phyloP scores from a whole-genome alignment of 23 tunicate genomes.

The Trididemnum miniatum region DNA sequence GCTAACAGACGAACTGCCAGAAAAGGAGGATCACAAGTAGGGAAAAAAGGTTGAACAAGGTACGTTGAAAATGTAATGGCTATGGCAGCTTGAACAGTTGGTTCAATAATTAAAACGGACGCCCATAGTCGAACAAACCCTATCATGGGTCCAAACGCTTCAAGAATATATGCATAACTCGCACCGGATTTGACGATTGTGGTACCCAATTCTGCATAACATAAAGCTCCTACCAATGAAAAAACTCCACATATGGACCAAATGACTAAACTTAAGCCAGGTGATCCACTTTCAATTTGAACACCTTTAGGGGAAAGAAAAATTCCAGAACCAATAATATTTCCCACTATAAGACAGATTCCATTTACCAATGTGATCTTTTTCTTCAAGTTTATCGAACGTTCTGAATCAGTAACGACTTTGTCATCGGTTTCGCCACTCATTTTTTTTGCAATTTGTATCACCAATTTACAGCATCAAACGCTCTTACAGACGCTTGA shows the following conservation, averaged over 20 bases:
- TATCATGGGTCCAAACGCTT: conserved; percentile 91
- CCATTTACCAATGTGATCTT: conserved; percentile 76
- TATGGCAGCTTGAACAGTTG: conserved; percentile 91
- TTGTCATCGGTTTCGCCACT: too few relatives aligned
- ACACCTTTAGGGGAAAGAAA: conserved; percentile 93
- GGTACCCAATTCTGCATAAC: conserved; percentile 99
- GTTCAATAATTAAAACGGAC: conserved; percentile 93
- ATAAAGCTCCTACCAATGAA: conserved; percentile 90
- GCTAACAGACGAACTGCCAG: conserved; percentile 83
- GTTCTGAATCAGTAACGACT: too few relatives aligned
- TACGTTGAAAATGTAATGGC: conserved; percentile 92
- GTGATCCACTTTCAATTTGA: conserved; percentile 81
- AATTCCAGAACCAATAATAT: conserved; percentile 94
- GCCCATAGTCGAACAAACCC: conserved; percentile 94
- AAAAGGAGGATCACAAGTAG: conserved; percentile 89
- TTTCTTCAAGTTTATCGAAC: conserved; percentile 65
- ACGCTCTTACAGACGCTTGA: too few relatives aligned
- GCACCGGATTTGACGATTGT: conserved; percentile 98
- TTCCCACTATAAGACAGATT: conserved; percentile 80
- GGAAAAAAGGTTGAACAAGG: conserved; percentile 87
- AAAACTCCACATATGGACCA: conserved; percentile 90
- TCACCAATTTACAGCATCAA: too few relatives aligned
- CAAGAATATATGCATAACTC: conserved; percentile 88
- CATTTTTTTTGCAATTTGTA: too few relatives aligned
- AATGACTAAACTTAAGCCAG: conserved; percentile 77